A percentile compares a stretch with the other conserved stretches of the same genome.
Evolutionary conservation across 2,113 vertebrate genomes (phyloP).

Genomic region (Dicrurus megarhynchus): DNA sequence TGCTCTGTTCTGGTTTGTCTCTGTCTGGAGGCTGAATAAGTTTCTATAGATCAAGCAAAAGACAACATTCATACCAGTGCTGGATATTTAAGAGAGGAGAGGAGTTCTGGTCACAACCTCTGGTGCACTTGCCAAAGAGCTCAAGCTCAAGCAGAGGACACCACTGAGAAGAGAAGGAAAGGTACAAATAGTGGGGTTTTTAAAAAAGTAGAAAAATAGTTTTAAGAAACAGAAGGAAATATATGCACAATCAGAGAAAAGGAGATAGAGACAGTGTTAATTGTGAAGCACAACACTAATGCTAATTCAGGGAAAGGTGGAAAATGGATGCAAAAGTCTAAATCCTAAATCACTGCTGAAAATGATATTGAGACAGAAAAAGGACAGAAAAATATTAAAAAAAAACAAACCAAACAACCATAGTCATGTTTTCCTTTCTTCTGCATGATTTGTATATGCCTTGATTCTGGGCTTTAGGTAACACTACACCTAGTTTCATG

Average conservation of each 20-base stretch:
- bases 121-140: not conserved
- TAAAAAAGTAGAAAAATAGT: not conserved
- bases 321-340: not conserved
- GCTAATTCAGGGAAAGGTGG: not conserved
- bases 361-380: not conserved
- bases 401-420: no score
- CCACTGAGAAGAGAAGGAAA: not conserved
- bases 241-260: not conserved
- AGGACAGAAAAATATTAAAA: not conserved
- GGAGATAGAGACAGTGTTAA: not conserved
- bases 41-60: not conserved
- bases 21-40: not conserved
- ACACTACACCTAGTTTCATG: not conserved
- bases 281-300: not conserved
- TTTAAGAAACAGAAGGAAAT: not conserved
- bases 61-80: not conserved
- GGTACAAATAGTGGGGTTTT: rapidly evolving
- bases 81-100: not conserved
- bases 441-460: not conserved
- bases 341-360: not conserved
- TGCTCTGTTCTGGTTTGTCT: not conserved
- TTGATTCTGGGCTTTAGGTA: not conserved
- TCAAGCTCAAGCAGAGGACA: not conserved
- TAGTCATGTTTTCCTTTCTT: not conserved
- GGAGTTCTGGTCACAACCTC: not conserved